phyloP scores from a whole-genome alignment of 92 coral and sea anemone genomes.

The Nematostella vectensis region DNA sequence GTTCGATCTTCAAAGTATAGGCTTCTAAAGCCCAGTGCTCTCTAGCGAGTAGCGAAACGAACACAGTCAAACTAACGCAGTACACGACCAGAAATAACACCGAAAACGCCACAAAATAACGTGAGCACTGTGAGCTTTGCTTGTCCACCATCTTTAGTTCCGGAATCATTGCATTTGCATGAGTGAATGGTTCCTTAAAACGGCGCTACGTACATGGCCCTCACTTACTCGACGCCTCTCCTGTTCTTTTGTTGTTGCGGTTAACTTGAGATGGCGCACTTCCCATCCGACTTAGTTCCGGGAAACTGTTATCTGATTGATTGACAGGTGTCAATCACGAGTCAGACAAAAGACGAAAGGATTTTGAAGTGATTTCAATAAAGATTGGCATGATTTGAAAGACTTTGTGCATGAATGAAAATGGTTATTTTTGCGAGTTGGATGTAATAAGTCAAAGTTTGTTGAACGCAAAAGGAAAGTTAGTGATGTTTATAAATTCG shows the following conservation, averaged over 20 bases:
- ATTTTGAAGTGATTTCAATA: not conserved
- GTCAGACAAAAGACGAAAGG: too few relatives aligned
- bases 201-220: not conserved
- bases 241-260: not conserved
- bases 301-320: slow-evolving; percentile 9
- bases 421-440: too few relatives aligned
- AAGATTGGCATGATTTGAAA: too few relatives aligned
- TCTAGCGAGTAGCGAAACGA: slow-evolving; percentile 35
- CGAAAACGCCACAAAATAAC: slow-evolving; percentile 18
- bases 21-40: slow-evolving; percentile 43
- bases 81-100: slow-evolving; percentile 41
- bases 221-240: too few relatives aligned
- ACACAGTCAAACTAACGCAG: slow-evolving; percentile 45
- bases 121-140: slow-evolving; percentile 20
- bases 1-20: slow-evolving; percentile 36
- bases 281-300: slow-evolving; percentile 9
- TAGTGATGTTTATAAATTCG: too few relatives aligned
- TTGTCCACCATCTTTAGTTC: slow-evolving; percentile 28
- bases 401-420: too few relatives aligned
- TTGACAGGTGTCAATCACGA: slow-evolving; percentile 32
- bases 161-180: slow-evolving; percentile 3
- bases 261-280: slow-evolving; percentile 10
- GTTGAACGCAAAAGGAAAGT: too few relatives aligned
- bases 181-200: slow-evolving; percentile 4
- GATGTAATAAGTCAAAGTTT: too few relatives aligned